Evolutionary conservation across 37 sponge, comb jelly and placozoan species (phyloP), one percentile per base, ranked within the genome.

Genomic region (Eunapius fragilis): DNA sequence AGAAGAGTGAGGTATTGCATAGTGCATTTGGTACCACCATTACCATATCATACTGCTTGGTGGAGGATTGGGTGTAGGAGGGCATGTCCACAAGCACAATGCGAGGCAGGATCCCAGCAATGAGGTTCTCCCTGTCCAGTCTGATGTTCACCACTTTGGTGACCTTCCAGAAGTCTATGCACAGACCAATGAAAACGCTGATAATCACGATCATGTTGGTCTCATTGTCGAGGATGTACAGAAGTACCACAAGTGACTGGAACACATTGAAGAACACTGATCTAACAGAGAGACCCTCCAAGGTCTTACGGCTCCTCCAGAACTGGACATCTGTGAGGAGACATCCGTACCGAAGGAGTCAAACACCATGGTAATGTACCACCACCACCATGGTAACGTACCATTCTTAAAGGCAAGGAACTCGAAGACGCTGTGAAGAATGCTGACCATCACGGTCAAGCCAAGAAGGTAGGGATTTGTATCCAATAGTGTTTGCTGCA

Each of bases 331-430:
- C 98, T 97, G 68, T 33, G 83, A 67, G 0, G 70, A 22, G 37
- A 79, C 13, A 75, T 37, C 45, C 78, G 48, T 19, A 9, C 78
- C 25, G 12, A n/a, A 67, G 13, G 23, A 0, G 6, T n/a, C 37
- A 24, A 24, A 58, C 58, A 49, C 27, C n/a, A n/a, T n/a, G n/a
- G n/a, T n/a, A n/a, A n/a, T n/a, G n/a, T n/a, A n/a, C n/a, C n/a
- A n/a, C n/a, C n/a, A n/a, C n/a, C n/a, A n/a, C n/a, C n/a, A n/a
- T n/a, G 23, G 3, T 31, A 0, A 75, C 87, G 50, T 75, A 97
- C 98, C 99, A 82, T 98, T 98, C 68, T 98, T 98, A 90, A 98
- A 98, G 36, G 99, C 99, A 41, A 98, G 90, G 86, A 98, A 98
- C 83, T 98, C 99, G 70, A 98, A 98, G 25, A 98, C 94, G 31